Conservation (phyloP, 2,113 vertebrate genomes). For the Nyctereutes procyonoides region DNA sequence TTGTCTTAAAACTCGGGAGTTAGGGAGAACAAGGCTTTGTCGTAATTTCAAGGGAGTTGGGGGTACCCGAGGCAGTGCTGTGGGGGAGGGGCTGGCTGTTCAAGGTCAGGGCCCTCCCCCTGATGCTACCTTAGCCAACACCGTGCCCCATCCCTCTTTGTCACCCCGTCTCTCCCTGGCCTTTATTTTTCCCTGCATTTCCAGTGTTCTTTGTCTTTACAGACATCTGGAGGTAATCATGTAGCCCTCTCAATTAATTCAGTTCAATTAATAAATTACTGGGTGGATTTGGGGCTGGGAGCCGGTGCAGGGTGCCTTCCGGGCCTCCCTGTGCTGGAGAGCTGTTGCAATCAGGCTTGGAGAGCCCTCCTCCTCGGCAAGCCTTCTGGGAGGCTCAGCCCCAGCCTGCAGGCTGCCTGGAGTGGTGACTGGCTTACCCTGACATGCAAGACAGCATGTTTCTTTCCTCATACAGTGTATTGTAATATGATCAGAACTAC, state of each 20-base stretch:
- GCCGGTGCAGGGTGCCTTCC: conserved; percentile 43
- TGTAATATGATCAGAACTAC: background rate
- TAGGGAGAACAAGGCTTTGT: background rate
- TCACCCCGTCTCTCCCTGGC: background rate
- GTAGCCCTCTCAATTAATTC: conserved; percentile 79
- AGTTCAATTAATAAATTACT: conserved; percentile 78
- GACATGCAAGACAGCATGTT: background rate
- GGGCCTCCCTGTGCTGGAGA: conserved; percentile 38
- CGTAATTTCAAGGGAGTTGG: background rate
- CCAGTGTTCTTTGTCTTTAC: conserved; percentile 33
- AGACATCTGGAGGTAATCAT: conserved; percentile 77
- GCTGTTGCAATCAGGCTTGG: conserved; percentile 72
- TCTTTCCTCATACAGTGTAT: background rate
- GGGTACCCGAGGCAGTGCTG: too few species aligned
- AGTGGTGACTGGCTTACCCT: conserved; percentile 17
- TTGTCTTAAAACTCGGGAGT: background rate
- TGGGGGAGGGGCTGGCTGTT: background rate
- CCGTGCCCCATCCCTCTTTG: rapidly evolving
- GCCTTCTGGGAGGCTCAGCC: background rate
- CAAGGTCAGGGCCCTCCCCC: background rate
- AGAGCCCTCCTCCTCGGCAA: conserved; percentile 32
- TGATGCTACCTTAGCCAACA: too few species aligned
- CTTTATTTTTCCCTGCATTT: conserved; percentile 45
- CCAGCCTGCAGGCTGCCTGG: conserved; percentile 37
- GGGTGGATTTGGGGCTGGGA: conserved; percentile 54